Percentiles rank a stretch among this genome's conserved stretches.
These are phyloP conservation scores for Micoletzkya japonica DNA, from an alignment of 2,888 invertebrate species.

Conservation along the genomic window DNA sequence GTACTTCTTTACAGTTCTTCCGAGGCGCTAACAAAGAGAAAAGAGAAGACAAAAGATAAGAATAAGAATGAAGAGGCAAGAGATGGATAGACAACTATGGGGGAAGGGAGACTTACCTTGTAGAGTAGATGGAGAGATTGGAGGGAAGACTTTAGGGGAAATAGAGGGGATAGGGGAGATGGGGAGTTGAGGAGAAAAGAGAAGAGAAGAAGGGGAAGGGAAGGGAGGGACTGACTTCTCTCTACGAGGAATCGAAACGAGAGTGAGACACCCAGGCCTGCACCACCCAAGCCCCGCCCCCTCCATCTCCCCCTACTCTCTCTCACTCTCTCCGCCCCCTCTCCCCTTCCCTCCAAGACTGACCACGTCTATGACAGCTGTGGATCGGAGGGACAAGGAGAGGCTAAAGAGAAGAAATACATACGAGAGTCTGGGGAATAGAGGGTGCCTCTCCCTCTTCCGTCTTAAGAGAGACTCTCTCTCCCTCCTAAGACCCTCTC, in stretches of 20 bases:
- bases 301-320: background rate
- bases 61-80: background rate
- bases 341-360: slow-evolving; percentile 17
- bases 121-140: background rate
- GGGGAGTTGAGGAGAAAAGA: background rate
- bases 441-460: background rate
- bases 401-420: background rate
- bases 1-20: too few species aligned
- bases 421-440: background rate
- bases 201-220: background rate
- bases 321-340: slow-evolving; percentile 13
- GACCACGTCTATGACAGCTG: slow-evolving; percentile 15
- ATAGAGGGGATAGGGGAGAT: background rate
- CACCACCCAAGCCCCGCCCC: background rate
- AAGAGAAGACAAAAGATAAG: background rate
- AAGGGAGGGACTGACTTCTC: slow-evolving; percentile 2
- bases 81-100: background rate
- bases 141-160: background rate
- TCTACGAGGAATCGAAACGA: background rate
- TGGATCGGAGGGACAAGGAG: background rate
- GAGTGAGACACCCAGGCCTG: background rate
- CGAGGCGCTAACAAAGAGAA: background rate
- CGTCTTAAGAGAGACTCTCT: background rate
- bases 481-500: background rate
- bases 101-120: background rate